Evolutionary conservation across 2,113 vertebrate species (phyloP).

Genomic region (Hippolais icterina): DNA sequence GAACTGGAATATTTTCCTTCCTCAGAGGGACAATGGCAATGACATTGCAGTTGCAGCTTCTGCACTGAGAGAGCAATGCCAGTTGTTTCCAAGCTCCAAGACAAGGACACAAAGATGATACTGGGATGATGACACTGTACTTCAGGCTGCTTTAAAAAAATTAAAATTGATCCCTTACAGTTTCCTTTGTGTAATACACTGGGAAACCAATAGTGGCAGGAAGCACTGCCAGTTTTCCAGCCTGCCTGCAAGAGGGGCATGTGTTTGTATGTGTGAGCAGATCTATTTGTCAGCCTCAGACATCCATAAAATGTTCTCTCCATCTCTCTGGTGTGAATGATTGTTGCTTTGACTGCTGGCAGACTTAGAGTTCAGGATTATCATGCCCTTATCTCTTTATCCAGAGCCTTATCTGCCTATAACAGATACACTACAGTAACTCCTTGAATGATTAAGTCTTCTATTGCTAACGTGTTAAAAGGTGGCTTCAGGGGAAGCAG

Average conservation of each 20-base stretch:
- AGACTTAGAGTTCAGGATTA: constrained; percentile 28
- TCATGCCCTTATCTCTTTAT: constrained; percentile 46
- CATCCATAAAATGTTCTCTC: background rate
- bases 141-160: background rate
- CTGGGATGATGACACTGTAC: background rate
- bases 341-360: constrained; percentile 43
- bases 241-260: background rate
- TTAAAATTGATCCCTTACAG: background rate
- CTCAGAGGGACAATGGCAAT: background rate
- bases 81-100: background rate
- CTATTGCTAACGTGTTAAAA: background rate
- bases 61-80: background rate
- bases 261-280: background rate
- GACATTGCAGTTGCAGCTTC: background rate
- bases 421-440: background rate
- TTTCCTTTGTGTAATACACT: background rate
- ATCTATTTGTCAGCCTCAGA: background rate
- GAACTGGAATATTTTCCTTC: background rate
- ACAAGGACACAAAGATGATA: background rate
- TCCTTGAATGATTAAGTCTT: background rate
- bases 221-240: constrained; percentile 10
- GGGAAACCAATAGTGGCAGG: background rate
- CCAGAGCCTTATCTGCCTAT: background rate
- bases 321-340: background rate
- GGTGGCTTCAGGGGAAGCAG: background rate